Evolutionary conservation across 2,113 vertebrate genomes (phyloP).

Genomic region (Tapirus terrestris): DNA sequence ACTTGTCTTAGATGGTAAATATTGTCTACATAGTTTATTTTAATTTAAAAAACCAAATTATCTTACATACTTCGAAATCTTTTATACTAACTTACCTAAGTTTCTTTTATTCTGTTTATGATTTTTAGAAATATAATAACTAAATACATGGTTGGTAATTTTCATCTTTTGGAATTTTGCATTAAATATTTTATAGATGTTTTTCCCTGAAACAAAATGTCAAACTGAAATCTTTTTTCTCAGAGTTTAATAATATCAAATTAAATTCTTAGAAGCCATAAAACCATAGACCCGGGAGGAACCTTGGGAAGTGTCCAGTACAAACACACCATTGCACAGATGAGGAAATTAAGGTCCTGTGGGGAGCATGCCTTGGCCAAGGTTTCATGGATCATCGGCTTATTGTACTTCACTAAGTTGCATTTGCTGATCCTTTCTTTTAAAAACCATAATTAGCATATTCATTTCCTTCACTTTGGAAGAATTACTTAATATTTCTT

Average conservation of each 20-base stretch:
- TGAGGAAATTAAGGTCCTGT: constrained; percentile 13
- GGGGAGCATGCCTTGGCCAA: neutral
- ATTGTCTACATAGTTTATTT: neutral
- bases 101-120: neutral
- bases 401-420: neutral
- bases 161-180: neutral
- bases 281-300: neutral
- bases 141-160: neutral
- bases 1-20: neutral
- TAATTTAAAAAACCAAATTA: neutral
- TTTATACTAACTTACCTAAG: neutral
- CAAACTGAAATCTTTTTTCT: neutral
- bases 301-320: neutral
- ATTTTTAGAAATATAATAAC: constrained; percentile 3
- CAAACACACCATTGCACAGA: constrained; percentile 10
- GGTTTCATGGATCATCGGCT: neutral
- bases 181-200: neutral
- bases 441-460: neutral
- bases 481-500: neutral
- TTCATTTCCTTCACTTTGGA: neutral
- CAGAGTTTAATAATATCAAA: constrained; percentile 24
- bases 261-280: constrained; percentile 15
- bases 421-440: neutral
- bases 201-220: neutral
- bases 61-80: neutral